These are phyloP conservation scores for Pachypsylla venusta DNA, from an alignment of 1,140 invertebrate species.

Conservation along the genomic window DNA sequence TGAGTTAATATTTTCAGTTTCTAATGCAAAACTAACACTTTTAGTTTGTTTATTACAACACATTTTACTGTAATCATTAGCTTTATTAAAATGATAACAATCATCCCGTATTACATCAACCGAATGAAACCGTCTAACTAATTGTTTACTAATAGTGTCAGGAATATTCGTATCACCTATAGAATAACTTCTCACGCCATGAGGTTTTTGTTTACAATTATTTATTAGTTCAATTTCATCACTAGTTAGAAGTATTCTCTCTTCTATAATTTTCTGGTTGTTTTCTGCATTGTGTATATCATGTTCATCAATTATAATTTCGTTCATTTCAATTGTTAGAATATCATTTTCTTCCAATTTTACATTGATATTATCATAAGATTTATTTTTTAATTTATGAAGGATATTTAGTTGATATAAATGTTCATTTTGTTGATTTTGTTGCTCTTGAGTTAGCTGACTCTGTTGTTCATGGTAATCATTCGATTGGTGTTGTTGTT, in stretches of 20 bases:
- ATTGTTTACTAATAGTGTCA: neutral
- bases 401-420: neutral
- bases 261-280: neutral
- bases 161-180: neutral
- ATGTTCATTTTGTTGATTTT: no score
- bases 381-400: neutral
- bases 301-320: neutral
- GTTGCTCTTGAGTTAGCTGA: no score
- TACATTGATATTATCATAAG: neutral
- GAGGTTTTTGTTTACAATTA: neutral
- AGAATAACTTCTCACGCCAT: neutral
- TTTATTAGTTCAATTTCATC: neutral
- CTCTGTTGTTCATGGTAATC: no score
- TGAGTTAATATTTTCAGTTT: neutral
- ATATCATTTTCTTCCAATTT: conserved; percentile 1
- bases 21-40: neutral
- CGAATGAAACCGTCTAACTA: neutral
- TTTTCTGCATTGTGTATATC: neutral
- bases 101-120: neutral
- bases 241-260: neutral
- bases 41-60: neutral
- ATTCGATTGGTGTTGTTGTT: no score
- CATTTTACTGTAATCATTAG: neutral
- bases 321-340: neutral
- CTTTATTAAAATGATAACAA: neutral